Evolutionary conservation across 2,888 invertebrate genomes (phyloP).

Genomic region (Thymelicus acteon): DNA sequence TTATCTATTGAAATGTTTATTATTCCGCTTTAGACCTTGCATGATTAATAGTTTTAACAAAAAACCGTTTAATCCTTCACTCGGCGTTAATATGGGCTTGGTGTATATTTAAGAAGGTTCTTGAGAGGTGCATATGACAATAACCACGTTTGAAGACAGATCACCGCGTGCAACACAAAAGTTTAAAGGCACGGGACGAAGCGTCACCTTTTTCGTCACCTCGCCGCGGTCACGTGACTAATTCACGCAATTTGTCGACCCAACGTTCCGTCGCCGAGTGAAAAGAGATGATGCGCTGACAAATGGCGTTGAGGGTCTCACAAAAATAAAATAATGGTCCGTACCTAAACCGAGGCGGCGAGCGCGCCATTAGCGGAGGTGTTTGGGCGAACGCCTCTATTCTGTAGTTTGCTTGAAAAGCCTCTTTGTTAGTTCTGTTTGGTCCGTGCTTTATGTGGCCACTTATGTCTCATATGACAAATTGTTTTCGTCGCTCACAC

Average conservation of each 20-base stretch:
- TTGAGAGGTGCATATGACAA: conserved; percentile 70
- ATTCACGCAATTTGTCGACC: conserved; percentile 81
- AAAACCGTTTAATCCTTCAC: conserved; percentile 19
- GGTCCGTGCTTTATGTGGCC: conserved; percentile 79
- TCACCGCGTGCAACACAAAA: conserved; percentile 61
- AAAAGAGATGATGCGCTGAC: conserved; percentile 83
- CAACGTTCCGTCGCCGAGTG: conserved; percentile 74
- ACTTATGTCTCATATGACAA: conserved; percentile 80
- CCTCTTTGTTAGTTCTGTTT: conserved; percentile 80
- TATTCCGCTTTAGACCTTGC: not conserved
- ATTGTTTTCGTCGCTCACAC: conserved; percentile 67
- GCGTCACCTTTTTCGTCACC: conserved; percentile 84
- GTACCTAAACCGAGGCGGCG: conserved; percentile 77
- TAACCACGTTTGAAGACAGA: conserved; percentile 65
- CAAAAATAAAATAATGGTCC: conserved; percentile 83
- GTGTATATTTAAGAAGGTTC: conserved; percentile 21
- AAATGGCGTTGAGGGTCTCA: conserved; percentile 81
- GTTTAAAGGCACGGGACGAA: conserved; percentile 52
- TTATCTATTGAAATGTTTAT: not conserved
- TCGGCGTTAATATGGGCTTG: conserved; percentile 11
- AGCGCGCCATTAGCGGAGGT: conserved; percentile 80
- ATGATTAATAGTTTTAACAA: conserved; percentile 3
- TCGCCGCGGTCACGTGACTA: conserved; percentile 80
- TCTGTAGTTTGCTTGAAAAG: conserved; percentile 81
- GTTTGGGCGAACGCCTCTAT: conserved; percentile 83